Evolutionary conservation across 2,113 vertebrate species (phyloP).

Genomic region (Astatotilapia flaviijosephi): DNA sequence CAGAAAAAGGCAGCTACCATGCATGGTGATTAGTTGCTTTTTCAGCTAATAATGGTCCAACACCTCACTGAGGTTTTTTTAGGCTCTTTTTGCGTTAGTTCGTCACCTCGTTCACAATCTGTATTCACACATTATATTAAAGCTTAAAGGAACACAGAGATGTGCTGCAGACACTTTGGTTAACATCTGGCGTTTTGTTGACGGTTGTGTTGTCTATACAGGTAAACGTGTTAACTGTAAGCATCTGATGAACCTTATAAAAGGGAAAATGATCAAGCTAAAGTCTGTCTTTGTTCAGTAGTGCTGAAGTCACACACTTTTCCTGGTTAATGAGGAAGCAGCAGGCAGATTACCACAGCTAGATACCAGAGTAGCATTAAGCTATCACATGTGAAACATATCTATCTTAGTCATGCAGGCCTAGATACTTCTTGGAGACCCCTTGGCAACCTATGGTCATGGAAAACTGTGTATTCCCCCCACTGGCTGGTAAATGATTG

Average conservation of each 20-base stretch:
- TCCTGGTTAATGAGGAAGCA: not conserved
- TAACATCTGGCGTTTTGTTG: not conserved
- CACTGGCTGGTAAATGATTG: not conserved
- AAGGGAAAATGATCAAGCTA: not conserved
- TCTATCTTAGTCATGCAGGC: not conserved
- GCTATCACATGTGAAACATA: not conserved
- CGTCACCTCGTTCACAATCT: accelerated
- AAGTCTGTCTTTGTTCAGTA: not conserved
- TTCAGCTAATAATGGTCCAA: not conserved
- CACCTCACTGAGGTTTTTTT: not conserved
- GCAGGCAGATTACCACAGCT: not conserved
- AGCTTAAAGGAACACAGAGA: not conserved
- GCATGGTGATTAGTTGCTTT: not conserved
- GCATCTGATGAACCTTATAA: not conserved
- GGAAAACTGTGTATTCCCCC: not conserved
- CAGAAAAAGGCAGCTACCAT: accelerated
- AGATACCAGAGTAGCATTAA: not conserved
- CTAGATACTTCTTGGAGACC: not conserved
- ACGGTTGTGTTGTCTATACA: not conserved
- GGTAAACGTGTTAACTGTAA: not conserved
- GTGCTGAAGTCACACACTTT: not conserved
- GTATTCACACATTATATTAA: not conserved
- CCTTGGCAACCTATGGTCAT: not conserved
- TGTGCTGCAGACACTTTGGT: not conserved
- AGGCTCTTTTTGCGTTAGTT: not conserved